These are phyloP conservation scores for Temnothorax nylanderi DNA, from an alignment of 1,140 invertebrate species.

Conservation along the genomic window DNA sequence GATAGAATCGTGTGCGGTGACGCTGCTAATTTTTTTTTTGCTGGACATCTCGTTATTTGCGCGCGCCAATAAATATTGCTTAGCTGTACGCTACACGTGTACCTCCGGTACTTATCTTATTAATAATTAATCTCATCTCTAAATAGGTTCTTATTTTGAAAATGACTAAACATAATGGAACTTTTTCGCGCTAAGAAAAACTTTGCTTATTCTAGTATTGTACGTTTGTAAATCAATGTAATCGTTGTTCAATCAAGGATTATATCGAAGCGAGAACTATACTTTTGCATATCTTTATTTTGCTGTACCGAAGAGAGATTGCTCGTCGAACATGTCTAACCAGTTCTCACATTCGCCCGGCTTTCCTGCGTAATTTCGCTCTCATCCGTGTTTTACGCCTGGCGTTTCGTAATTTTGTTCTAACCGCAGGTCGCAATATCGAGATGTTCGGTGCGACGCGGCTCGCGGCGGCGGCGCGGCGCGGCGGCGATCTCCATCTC, in stretches of 20 bases:
- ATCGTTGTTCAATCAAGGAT: neutral
- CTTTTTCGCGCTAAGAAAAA: neutral
- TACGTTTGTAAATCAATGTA: neutral
- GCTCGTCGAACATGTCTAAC: constrained; percentile 10
- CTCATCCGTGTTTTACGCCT: constrained; percentile 80
- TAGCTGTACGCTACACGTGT: neutral
- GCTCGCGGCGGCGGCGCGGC: neutral
- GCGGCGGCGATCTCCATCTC: constrained; percentile 31
- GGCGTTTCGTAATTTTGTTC: constrained; percentile 30
- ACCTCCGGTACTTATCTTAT: neutral
- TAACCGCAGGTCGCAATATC: constrained; percentile 40
- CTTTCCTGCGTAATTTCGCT: constrained; percentile 52
- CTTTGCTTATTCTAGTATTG: neutral
- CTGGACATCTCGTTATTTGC: neutral
- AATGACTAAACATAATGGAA: neutral
- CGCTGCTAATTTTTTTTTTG: constrained; percentile 35
- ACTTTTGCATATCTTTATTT: neutral
- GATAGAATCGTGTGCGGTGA: constrained; percentile 12
- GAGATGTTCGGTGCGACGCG: constrained; percentile 8
- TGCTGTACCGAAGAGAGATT: neutral
- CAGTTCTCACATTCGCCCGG: constrained; percentile 15
- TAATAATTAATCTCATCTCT: neutral
- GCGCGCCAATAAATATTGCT: neutral
- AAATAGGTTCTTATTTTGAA: neutral
- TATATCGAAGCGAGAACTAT: neutral